Evolutionary conservation across 2,888 invertebrate species (phyloP), one percentile per base, ranked within the genome.

Genomic region (Neoitamus cyanurus): DNA sequence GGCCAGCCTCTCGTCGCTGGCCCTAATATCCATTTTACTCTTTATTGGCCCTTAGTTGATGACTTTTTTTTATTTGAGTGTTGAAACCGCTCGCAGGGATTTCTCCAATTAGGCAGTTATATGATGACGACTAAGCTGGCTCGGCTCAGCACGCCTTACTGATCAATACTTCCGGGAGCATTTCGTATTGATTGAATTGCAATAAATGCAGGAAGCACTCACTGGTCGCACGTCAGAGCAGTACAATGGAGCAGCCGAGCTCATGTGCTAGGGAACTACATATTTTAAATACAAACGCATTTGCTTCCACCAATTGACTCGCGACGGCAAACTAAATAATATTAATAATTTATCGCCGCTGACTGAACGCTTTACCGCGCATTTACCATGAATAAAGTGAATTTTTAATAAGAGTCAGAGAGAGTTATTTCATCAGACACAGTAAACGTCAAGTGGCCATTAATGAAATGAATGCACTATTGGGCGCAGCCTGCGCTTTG

Each of bases 1-100:
- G 30, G 28, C 6, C 7, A 78, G 15, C 46, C n/a, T 78, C n/a
- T 48, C 28, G 46, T 75, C 13, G 11, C n/a, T 48, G 42, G 42
- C 28, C 78, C 48, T 82, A 68, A 82, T 68, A 68, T 68, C 68
- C 82, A 82, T 69, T 82, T 68, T 68, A 7, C 68, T 68, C 30
- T 25, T 69, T 78, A 48, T 36, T 69, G 58, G 30, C 25, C 15
- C 11, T 20, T 68, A 68, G 82, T 6, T 34, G 36, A 82, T 68
- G 58, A 68, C n/a, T 30, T 48, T 36, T 34, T 82, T 82, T 68
- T 68, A 82, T 36, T 37, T 11, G 68, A 37, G 69, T 28, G 69
- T 36, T 34, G 69, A 69, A 37, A 46, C 46, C n/a, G 13, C 25
- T 42, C 42, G n/a, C 28, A 78, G 48, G 48, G 46, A 78, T 78